phyloP scores from a whole-genome alignment of 2,797 vertebrate genomes.

The Sebastes umbrosus region DNA sequence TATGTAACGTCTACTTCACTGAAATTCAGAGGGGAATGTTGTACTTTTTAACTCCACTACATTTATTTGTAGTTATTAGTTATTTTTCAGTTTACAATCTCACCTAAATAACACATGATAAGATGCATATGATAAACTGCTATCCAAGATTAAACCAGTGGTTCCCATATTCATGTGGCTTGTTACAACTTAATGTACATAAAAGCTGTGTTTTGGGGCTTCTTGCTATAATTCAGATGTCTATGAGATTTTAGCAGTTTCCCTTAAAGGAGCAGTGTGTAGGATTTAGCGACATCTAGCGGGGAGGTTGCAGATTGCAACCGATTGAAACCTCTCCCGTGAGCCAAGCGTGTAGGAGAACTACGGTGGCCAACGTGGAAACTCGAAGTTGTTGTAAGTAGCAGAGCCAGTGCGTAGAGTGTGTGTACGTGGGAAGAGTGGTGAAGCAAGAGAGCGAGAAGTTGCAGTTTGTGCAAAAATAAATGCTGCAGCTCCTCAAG shows the following conservation, averaged over 20 bases:
- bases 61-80: not conserved
- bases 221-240: not conserved
- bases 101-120: not conserved
- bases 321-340: no score
- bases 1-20: not conserved
- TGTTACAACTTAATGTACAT: not conserved
- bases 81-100: not conserved
- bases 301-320: no score
- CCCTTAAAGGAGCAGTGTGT: not conserved
- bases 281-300: no score
- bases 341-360: no score
- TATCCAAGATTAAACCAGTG: not conserved
- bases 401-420: no score
- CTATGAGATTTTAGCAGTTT: not conserved
- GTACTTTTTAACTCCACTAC: not conserved
- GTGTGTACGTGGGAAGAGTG: no score
- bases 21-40: not conserved
- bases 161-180: not conserved
- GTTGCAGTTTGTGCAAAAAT: no score
- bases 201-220: not conserved
- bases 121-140: not conserved
- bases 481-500: no score
- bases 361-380: no score
- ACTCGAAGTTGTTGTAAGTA: no score
- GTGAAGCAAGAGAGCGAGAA: no score